phyloP scores from a whole-genome alignment of 2,888 invertebrate species.

The Zaprionus obscuricornis region DNA sequence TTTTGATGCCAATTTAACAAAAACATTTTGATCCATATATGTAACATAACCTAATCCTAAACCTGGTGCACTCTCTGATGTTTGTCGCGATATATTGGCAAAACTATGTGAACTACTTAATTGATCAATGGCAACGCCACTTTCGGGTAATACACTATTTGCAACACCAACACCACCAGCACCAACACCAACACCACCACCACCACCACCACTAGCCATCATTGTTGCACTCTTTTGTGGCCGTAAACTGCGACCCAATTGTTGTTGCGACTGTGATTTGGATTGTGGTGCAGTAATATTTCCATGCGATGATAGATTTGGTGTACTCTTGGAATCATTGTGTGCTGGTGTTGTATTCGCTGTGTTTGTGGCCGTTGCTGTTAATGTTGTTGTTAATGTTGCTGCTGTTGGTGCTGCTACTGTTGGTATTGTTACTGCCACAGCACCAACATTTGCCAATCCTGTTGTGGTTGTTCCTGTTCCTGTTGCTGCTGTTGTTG shows the following conservation, averaged over 20 bases:
- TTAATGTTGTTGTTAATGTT: too few species aligned
- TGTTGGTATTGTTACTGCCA: too few species aligned
- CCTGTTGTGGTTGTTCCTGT: conserved; percentile 13
- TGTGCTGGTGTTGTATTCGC: conserved; percentile 57
- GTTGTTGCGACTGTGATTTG: conserved; percentile 79
- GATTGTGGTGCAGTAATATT: conserved; percentile 49
- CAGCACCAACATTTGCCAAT: too few species aligned
- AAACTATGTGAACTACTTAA: conserved; percentile 77
- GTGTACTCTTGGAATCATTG: conserved; percentile 75
- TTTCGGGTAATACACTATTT: conserved; percentile 19
- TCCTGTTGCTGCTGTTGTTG: neutral
- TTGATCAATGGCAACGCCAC: conserved; percentile 58
- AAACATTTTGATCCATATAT: conserved; percentile 67
- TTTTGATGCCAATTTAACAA: conserved; percentile 63
- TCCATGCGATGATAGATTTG: conserved; percentile 68
- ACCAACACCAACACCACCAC: conserved; percentile 27
- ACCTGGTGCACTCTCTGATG: conserved; percentile 80
- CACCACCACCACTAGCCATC: conserved; percentile 64
- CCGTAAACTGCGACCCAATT: conserved; percentile 66
- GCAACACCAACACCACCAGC: conserved; percentile 41
- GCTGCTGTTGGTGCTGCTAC: too few species aligned
- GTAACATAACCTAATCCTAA: conserved; percentile 64
- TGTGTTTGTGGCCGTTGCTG: conserved; percentile 17
- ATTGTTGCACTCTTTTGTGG: conserved; percentile 76
- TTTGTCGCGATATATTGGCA: conserved; percentile 78